A percentile compares a stretch with the other conserved stretches of the same genome.
These are phyloP conservation scores for Drosophila ezoana DNA, from an alignment of 2,888 invertebrate genomes.

Conservation along the genomic window DNA sequence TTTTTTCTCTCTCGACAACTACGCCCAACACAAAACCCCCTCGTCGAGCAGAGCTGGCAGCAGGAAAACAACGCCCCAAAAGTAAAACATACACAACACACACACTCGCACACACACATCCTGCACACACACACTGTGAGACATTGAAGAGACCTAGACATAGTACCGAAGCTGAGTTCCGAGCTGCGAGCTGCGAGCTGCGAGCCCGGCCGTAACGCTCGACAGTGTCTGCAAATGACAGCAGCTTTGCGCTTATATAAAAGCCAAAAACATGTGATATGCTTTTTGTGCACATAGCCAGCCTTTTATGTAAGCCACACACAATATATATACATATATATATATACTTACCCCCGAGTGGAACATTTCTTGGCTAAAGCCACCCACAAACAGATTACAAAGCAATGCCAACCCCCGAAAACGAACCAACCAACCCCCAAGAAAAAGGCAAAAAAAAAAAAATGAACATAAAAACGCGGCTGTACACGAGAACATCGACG, in stretches of 20 bases:
- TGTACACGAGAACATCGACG: slow-evolving; percentile 56
- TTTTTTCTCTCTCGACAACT: slow-evolving; percentile 20
- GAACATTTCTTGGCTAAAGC: slow-evolving; percentile 67
- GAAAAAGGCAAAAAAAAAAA: slow-evolving; percentile 13
- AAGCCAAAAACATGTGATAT: slow-evolving; percentile 73
- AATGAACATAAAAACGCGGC: slow-evolving; percentile 44
- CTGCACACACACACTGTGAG: slow-evolving; percentile 19
- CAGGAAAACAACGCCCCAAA: slow-evolving; percentile 71
- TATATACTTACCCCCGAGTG: slow-evolving; percentile 41
- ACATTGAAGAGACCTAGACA: slow-evolving; percentile 49
- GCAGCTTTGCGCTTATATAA: slow-evolving; percentile 75
- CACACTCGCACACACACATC: slow-evolving; percentile 24
- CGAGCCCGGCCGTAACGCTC: slow-evolving; percentile 46
- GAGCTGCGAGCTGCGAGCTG: slow-evolving; percentile 16
- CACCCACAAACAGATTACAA: slow-evolving; percentile 74
- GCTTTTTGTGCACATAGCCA: slow-evolving; percentile 43
- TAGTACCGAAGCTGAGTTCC: slow-evolving; percentile 47
- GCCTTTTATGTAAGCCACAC: slow-evolving; percentile 22
- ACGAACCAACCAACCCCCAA: slow-evolving; percentile 67
- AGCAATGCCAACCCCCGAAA: slow-evolving; percentile 69
- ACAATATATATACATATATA: slow-evolving; percentile 17
- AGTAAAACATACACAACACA: slow-evolving; percentile 52
- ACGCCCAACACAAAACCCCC: slow-evolving; percentile 46
- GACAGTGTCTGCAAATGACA: slow-evolving; percentile 68
- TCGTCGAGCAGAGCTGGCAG: slow-evolving; percentile 5